These are phyloP conservation scores for Pitangus sulphuratus DNA, from an alignment of 2,797 vertebrate species.

Conservation along the genomic window DNA sequence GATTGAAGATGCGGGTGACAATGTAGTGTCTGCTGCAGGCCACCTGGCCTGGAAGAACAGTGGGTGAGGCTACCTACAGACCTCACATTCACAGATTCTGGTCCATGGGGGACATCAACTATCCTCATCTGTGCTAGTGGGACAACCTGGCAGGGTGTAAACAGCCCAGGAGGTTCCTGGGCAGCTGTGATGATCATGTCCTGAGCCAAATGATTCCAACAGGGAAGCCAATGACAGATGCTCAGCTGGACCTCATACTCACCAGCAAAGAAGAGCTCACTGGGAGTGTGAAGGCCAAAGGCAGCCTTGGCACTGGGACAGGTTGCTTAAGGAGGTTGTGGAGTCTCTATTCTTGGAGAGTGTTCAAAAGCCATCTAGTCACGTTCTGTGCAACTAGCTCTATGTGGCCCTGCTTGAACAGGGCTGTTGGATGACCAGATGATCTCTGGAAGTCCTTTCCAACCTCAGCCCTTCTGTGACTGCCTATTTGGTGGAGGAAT, in stretches of 20 bases:
- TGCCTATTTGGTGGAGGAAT: neutral
- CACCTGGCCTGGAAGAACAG: neutral
- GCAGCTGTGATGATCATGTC: neutral
- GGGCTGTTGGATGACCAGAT: neutral
- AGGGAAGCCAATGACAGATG: neutral
- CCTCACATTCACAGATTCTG: neutral
- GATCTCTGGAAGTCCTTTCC: neutral
- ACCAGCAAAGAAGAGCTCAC: neutral
- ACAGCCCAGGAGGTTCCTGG: neutral
- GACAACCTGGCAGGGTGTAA: neutral
- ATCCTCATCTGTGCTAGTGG: neutral
- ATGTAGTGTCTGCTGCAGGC: neutral
- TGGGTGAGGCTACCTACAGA: neutral
- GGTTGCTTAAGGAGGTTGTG: neutral
- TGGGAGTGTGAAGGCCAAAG: neutral
- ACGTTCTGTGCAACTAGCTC: neutral
- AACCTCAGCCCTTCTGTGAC: neutral
- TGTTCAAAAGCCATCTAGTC: neutral
- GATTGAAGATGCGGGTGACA: neutral
- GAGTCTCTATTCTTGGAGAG: neutral
- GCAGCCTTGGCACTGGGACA: neutral
- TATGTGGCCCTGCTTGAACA: neutral
- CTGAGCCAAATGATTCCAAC: neutral
- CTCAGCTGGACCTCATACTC: neutral
- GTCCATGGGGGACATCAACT: neutral